Evolutionary conservation across 2,888 invertebrate species (phyloP).

Genomic region (Ganaspis brasiliensis): DNA sequence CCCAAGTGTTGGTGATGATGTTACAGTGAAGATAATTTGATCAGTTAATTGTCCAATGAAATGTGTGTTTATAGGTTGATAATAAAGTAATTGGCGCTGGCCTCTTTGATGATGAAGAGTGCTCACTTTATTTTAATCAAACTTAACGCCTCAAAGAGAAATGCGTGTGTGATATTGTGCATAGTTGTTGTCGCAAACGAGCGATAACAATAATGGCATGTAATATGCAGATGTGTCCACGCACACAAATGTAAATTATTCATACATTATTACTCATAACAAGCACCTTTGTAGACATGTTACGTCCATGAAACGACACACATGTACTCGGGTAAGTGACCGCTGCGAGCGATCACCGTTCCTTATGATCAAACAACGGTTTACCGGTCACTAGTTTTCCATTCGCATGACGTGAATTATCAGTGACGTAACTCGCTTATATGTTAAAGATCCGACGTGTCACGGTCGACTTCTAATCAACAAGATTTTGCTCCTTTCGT

Average conservation of each 20-base stretch:
- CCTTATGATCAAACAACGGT: conserved; percentile 54
- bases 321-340: conserved; percentile 18
- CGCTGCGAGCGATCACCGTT: conserved; percentile 50
- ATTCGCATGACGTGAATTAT: conserved; percentile 54
- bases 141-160: neutral
- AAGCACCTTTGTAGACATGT: neutral
- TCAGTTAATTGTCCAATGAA: conserved; percentile 26
- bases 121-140: conserved; percentile 8
- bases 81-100: conserved; percentile 25
- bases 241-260: neutral
- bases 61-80: neutral
- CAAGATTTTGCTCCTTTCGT: conserved; percentile 2
- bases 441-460: conserved; percentile 24
- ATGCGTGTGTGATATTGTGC: neutral
- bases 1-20: neutral
- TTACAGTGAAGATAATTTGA: neutral
- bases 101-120: conserved; percentile 15
- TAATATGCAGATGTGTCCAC: neutral
- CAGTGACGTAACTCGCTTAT: conserved; percentile 43
- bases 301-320: neutral
- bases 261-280: conserved; percentile 6
- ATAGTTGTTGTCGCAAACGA: neutral
- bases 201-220: neutral
- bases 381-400: conserved; percentile 58
- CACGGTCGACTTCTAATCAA: conserved; percentile 22